phyloP scores from a whole-genome alignment of 2,113 vertebrate species.

The Antechinus flavipes region DNA sequence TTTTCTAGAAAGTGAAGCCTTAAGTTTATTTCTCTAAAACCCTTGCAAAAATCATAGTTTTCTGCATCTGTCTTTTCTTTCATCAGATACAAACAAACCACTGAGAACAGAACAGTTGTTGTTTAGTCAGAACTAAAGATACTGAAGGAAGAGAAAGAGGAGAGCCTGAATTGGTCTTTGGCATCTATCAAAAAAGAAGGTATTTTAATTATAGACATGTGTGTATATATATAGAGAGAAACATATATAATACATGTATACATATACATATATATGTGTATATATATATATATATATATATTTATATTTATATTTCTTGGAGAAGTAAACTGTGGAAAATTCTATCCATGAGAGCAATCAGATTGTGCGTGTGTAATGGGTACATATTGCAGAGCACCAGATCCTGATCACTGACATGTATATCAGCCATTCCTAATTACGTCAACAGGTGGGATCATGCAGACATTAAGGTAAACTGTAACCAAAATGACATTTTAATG shows the following conservation, averaged over 20 bases:
- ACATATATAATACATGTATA: too few species aligned
- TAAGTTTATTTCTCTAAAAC: not conserved
- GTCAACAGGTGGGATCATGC: not conserved
- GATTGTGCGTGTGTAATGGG: not conserved
- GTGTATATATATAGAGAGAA: not conserved
- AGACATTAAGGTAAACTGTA: not conserved
- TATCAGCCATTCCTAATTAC: not conserved
- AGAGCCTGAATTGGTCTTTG: not conserved
- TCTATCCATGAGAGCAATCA: not conserved
- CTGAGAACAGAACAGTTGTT: not conserved
- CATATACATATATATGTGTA: too few species aligned
- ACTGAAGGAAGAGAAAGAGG: not conserved
- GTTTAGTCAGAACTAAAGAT: not conserved
- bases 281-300: not conserved
- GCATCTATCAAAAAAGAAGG: not conserved
- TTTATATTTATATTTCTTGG: not conserved
- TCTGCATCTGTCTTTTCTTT: not conserved
- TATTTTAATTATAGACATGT: not conserved
- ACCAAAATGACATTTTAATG: not conserved
- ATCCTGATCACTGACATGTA: not conserved
- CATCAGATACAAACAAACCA: not conserved
- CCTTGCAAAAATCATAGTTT: not conserved
- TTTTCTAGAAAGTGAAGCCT: not conserved
- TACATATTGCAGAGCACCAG: not conserved
- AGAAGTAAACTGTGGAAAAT: not conserved